phyloP scores from a whole-genome alignment of 2,113 vertebrate genomes.

The Spheniscus mendiculus region DNA sequence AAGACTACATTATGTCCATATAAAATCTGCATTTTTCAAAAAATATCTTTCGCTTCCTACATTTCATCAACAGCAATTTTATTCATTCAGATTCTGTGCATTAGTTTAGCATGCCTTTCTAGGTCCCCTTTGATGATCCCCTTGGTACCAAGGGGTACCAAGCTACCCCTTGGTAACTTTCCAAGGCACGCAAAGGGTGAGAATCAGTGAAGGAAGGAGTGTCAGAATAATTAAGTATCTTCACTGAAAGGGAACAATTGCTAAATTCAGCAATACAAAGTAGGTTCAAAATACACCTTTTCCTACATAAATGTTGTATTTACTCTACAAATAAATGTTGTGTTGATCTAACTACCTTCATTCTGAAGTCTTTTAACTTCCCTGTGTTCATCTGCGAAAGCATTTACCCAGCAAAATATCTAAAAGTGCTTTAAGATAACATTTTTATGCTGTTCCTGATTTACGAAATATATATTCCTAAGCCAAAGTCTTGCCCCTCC shows the following conservation, averaged over 20 bases:
- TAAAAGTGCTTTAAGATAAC: conserved; percentile 48
- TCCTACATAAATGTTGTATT: not conserved
- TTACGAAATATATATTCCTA: conserved; percentile 64
- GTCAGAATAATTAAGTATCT: conserved; percentile 30
- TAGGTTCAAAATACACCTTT: conserved; percentile 14
- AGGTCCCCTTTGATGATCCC: not conserved
- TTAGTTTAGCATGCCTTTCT: not conserved
- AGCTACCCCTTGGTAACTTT: too few species aligned
- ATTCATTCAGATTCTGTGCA: not conserved
- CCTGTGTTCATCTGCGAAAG: conserved; percentile 37
- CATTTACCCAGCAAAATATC: conserved; percentile 46
- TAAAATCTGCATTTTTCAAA: not conserved
- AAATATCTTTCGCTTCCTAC: not conserved
- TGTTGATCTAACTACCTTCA: conserved; percentile 9
- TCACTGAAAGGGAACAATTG: conserved; percentile 12
- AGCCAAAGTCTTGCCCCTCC: conserved; percentile 2
- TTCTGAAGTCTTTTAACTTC: conserved; percentile 20
- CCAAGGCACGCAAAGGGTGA: not conserved
- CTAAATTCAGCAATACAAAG: conserved; percentile 10
- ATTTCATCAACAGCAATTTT: not conserved
- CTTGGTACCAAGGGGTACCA: too few species aligned
- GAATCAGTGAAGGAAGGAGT: not conserved
- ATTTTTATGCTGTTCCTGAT: conserved; percentile 50
- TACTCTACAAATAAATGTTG: conserved; percentile 17
- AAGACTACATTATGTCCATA: not conserved